Conservation (phyloP, 2,888 invertebrate genomes). For the Heliconius aoede region DNA sequence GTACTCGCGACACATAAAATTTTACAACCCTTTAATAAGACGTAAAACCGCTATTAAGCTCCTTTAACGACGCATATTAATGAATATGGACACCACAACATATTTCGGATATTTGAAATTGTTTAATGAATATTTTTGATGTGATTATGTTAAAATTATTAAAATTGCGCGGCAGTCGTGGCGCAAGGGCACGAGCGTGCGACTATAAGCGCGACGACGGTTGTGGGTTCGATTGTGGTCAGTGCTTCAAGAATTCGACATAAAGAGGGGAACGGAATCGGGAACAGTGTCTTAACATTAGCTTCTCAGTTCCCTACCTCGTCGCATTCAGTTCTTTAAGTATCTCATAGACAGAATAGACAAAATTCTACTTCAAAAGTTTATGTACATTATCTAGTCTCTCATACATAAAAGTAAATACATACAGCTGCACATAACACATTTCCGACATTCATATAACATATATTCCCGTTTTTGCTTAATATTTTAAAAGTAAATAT, state of each 20-base stretch:
- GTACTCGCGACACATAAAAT: constrained; percentile 75
- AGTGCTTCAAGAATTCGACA: too few species aligned
- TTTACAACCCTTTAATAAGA: constrained; percentile 83
- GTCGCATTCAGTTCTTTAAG: too few species aligned
- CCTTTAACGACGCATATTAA: constrained; percentile 78
- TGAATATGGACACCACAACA: constrained; percentile 72
- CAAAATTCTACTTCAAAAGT: too few species aligned
- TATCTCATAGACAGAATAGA: too few species aligned
- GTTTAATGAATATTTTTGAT: constrained; percentile 42
- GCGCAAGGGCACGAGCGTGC: too few species aligned
- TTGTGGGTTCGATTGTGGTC: too few species aligned
- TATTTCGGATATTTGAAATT: constrained; percentile 56
- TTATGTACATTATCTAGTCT: too few species aligned
- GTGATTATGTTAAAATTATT: constrained; percentile 22
- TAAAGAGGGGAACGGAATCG: too few species aligned
- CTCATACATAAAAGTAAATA: neutral
- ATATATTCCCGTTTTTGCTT: neutral
- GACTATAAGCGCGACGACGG: too few species aligned
- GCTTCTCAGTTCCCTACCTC: too few species aligned
- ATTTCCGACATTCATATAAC: neutral
- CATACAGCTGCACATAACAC: neutral
- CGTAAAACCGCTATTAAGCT: constrained; percentile 75
- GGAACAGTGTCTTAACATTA: too few species aligned
- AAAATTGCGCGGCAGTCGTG: too few species aligned
- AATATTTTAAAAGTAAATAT: neutral